Evolutionary conservation across 2,113 vertebrate genomes (phyloP).

Genomic region (Lipophrys pholis): DNA sequence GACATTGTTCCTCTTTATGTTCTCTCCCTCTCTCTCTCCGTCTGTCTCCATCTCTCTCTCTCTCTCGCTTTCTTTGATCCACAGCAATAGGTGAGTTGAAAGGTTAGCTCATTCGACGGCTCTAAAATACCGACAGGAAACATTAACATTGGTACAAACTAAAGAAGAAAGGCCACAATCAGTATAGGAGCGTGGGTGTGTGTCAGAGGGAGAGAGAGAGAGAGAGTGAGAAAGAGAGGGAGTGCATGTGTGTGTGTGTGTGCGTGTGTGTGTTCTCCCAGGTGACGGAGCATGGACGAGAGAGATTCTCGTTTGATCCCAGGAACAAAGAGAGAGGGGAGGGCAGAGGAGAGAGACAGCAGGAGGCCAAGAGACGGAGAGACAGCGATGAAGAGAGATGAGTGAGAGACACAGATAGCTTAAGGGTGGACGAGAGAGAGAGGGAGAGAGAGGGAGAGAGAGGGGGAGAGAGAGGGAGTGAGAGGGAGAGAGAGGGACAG

Average conservation of each 20-base stretch:
- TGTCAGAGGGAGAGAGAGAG: not conserved
- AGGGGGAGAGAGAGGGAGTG: conserved; percentile 11
- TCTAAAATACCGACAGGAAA: conserved; percentile 48
- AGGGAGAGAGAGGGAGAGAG: conserved; percentile 10
- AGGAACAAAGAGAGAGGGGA: conserved; percentile 75
- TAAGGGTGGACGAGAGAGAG: conserved; percentile 41
- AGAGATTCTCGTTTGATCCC: conserved; percentile 79
- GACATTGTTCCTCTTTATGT: conserved; percentile 57
- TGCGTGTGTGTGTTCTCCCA: conserved; percentile 63
- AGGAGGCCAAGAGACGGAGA: conserved; percentile 32
- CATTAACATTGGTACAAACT: conserved; percentile 47
- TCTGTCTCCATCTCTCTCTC: conserved; percentile 20
- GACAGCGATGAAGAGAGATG: conserved; percentile 28
- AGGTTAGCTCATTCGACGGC: conserved; percentile 56
- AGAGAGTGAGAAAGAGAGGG: conserved; percentile 8
- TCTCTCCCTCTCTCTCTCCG: not conserved
- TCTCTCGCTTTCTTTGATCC: conserved; percentile 62
- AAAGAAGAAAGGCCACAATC: conserved; percentile 23
- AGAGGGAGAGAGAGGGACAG: conserved; percentile 14
- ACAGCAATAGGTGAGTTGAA: conserved; percentile 65
- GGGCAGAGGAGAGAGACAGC: conserved; percentile 62
- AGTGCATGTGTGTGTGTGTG: conserved; percentile 20
- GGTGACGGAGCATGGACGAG: conserved; percentile 63
- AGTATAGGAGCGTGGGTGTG: conserved; percentile 13
- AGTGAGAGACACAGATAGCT: conserved; percentile 43